Evolutionary conservation across 92 coral and sea anemone species (phyloP).

Genomic region (Zoanthus sociatus): DNA sequence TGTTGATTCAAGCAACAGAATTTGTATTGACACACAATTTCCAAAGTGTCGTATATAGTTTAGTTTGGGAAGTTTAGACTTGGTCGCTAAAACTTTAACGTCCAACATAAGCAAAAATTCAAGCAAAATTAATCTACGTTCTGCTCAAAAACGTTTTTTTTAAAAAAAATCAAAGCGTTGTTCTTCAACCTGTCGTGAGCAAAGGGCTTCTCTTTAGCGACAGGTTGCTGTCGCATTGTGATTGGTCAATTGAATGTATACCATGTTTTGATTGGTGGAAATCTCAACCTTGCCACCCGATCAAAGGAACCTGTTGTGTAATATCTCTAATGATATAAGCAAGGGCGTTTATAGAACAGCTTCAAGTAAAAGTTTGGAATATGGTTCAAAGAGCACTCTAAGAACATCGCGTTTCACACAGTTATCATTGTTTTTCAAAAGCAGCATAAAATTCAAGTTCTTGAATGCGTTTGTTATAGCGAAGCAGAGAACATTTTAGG

Average conservation of each 20-base stretch:
- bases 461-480: not conserved
- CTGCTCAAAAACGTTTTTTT: slow-evolving; percentile 1
- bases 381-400: slow-evolving; percentile 40
- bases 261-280: slow-evolving; percentile 54
- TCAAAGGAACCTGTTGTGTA: slow-evolving; percentile 72
- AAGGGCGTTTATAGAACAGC: slow-evolving; percentile 33
- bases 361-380: slow-evolving; percentile 24
- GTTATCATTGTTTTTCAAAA: slow-evolving; percentile 1
- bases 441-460: not conserved
- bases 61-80: slow-evolving; percentile 4
- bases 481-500: slow-evolving; percentile 23
- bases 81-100: slow-evolving; percentile 8
- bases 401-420: slow-evolving; percentile 33
- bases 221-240: slow-evolving; percentile 53
- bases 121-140: not conserved
- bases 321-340: slow-evolving; percentile 46
- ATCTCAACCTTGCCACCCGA: slow-evolving; percentile 59
- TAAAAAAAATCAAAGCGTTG: slow-evolving; percentile 2
- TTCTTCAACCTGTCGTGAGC: slow-evolving; percentile 32
- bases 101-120: slow-evolving; percentile 24
- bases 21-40: slow-evolving; percentile 23
- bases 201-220: slow-evolving; percentile 44
- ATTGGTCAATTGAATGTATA: slow-evolving; percentile 48
- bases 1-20: slow-evolving; percentile 52
- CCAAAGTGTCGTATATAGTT: slow-evolving; percentile 19